Percentiles rank a stretch among this genome's conserved stretches.
Evolutionary conservation across 2,113 vertebrate species (phyloP).

Genomic region (Onychostruthus taczanowskii): DNA sequence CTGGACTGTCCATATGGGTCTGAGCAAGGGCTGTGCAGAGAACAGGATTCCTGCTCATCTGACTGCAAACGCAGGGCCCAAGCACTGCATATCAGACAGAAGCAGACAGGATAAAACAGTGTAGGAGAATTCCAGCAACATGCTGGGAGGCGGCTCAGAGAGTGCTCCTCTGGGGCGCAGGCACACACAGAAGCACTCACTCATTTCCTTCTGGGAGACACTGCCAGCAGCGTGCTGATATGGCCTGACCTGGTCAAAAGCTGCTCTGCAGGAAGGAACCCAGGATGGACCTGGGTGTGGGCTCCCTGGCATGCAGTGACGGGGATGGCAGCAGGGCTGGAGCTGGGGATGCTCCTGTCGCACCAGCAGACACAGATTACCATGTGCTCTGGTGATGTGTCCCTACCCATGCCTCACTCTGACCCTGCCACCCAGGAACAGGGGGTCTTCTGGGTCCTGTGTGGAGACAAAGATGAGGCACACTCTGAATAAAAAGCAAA

Average conservation of each 20-base stretch:
- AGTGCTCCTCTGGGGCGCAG: background rate
- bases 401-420: fast-evolving
- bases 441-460: background rate
- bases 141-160: background rate
- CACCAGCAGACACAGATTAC: background rate
- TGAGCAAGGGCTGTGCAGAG: background rate
- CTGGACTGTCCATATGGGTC: fast-evolving
- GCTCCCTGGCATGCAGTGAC: background rate
- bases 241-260: background rate
- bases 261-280: background rate
- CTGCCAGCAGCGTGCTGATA: background rate
- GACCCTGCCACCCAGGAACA: background rate
- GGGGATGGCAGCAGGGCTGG: background rate
- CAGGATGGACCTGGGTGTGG: too few relatives aligned
- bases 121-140: background rate
- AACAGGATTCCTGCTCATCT: background rate
- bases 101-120: background rate
- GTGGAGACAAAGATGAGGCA: background rate
- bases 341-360: background rate
- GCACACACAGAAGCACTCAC: fast-evolving
- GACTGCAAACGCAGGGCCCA: background rate
- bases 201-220: background rate
- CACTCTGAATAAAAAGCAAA: background rate
- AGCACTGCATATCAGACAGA: background rate
- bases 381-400: fast-evolving